Percentiles rank a stretch among this genome's conserved stretches.
These are phyloP conservation scores for Thomomys bottae DNA, from an alignment of 2,113 vertebrate species.

Conservation along the genomic window DNA sequence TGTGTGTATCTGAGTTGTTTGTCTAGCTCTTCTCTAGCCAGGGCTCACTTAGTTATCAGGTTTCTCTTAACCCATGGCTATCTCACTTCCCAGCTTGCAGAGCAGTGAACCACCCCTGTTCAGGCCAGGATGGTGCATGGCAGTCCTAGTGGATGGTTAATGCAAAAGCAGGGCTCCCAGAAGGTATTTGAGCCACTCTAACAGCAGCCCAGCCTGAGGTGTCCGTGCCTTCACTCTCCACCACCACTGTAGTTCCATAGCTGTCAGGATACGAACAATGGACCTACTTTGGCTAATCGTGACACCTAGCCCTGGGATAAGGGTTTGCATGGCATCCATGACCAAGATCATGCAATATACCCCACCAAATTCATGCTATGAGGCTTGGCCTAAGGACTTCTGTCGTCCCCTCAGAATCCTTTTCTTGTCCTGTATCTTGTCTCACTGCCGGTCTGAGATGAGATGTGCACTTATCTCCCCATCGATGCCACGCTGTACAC, in stretches of 20 bases:
- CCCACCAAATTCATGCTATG: too few relatives aligned
- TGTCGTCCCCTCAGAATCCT: not conserved
- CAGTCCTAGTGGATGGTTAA: too few relatives aligned
- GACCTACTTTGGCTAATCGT: not conserved
- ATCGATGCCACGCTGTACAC: fast-evolving
- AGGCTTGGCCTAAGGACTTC: not conserved
- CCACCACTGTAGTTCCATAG: not conserved
- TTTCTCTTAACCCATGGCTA: not conserved
- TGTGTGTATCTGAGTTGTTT: too few relatives aligned
- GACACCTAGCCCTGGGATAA: not conserved
- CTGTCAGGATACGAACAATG: too few relatives aligned
- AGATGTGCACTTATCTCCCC: not conserved
- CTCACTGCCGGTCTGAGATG: not conserved
- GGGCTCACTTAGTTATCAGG: fast-evolving
- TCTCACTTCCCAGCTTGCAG: not conserved
- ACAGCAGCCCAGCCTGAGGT: not conserved
- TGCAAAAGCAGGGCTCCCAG: not conserved
- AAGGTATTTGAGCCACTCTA: not conserved
- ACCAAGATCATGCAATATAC: too few relatives aligned
- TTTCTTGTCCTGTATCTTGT: too few relatives aligned
- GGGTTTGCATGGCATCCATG: too few relatives aligned
- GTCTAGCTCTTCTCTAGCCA: not conserved
- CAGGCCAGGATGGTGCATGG: not conserved
- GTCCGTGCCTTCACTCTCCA: too few relatives aligned
- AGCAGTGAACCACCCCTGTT: not conserved